Evolutionary conservation across 2,888 invertebrate genomes (phyloP), one percentile per base, ranked within the genome.

Genomic region (Lagria hirta): DNA sequence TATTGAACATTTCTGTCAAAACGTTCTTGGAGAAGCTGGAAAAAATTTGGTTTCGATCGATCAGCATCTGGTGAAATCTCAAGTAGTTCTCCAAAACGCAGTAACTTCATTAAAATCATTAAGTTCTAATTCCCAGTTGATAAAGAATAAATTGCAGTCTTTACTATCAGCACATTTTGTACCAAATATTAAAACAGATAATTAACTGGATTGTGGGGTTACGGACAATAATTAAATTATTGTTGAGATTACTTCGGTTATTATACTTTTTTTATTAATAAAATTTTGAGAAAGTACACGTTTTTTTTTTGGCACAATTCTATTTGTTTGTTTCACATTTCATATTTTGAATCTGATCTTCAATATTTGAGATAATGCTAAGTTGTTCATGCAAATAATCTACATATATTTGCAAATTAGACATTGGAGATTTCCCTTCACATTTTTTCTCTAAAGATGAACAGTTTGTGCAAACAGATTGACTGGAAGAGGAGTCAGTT

Each of bases 31-130:
- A 14, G 66, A 68, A 42, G 64, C 68, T 15, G 52, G 46, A 13
- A 67, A 63, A 52, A 62, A 53, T 43, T 53, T 72, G 35, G 60
- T 55, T 41, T 37, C 47, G 10, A 54, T 65, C 33, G 70, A 72
- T 38, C 66, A 68, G 34, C 65, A 70, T 27, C 51, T 72, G 22
- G 49, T 72, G 33, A 62, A 63, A 42, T 70, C 70, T 7, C 71
- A 72, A 54, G 40, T 69, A 12, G 69, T 66, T 4, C 40, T 71
- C 29, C 70, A 72, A 51, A 60, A 57, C 34, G 68, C 71, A 4
- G 65, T 70, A 6, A 62, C 65, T 11, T 62, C 69, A 1, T 46
- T 72, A 17, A 63, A 65, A 47, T 48, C 60, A 5, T 51, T 72
- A 10, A 65, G 65, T 43, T 44, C 61, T 4, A 68, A 66, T 51